Base-by-base conservation (phyloP, 2,888 invertebrate species). In the Lepidochitona cinerea region DNA sequence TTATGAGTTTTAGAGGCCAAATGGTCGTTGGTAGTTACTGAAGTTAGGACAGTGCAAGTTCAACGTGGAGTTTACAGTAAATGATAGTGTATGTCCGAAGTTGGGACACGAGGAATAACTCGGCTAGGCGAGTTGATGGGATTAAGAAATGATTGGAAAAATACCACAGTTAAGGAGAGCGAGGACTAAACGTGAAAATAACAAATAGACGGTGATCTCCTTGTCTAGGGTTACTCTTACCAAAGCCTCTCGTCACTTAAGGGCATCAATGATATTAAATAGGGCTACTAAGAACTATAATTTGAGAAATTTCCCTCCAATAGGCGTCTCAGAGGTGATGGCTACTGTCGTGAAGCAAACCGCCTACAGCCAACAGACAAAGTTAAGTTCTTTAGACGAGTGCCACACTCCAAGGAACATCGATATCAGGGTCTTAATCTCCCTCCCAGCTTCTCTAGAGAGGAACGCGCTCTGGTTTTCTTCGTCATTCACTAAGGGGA, bases 301-400 rank as follows among this genome's bases (percentile, higher is more conserved):
- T 59, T 59, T 59, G 59, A 59, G 59, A 59, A 59, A 59, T 59
- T 59, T 59, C 29, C 59, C 32, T 26, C 59, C 59, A 49, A 59
- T 59, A 59, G 29, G 12, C 59, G 59, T 59, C 59, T 18, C 12
- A 23, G 59, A 59, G 59, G 59, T 59, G 29, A 14, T 12, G 4
- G 59, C 9, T 26, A 32, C 29, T 59, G 59, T 29, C 59, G 29
- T 59, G 59, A 26, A 26, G 59, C 1, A 59, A 18, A 18, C 59
- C 29, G 23, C 59, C 59, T 32, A 23, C 23, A 32, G 9, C 59
- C n/a, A n/a, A n/a, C n/a, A n/a, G n/a, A n/a, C n/a, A n/a, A n/a
- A n/a, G n/a, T n/a, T n/a, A n/a, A n/a, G n/a, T n/a, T n/a, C n/a
- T n/a, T n/a, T n/a, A n/a, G n/a, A n/a, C n/a, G n/a, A n/a, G n/a